A percentile compares a stretch with the other conserved stretches of the same genome.
Conservation (phyloP, 2,797 vertebrate species). For the Alcedo quadribrachys region DNA sequence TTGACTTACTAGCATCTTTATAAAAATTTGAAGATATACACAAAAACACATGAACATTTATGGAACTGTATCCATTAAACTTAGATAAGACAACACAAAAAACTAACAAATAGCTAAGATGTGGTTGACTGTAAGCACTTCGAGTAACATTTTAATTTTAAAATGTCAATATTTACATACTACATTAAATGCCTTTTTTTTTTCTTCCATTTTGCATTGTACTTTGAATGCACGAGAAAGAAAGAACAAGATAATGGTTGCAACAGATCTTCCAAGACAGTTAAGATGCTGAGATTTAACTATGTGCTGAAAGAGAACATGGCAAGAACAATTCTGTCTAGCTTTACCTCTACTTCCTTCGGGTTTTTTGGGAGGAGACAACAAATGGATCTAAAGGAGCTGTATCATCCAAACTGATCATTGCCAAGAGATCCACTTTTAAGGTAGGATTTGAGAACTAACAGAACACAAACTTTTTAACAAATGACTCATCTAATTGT, state of each 20-base stretch:
- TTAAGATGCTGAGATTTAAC: neutral
- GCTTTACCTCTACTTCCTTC: constrained; percentile 57
- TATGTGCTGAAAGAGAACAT: constrained; percentile 20
- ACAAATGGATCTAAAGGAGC: neutral
- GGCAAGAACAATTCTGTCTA: neutral
- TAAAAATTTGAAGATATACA: constrained; percentile 83
- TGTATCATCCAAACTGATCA: neutral
- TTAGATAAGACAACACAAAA: constrained; percentile 77
- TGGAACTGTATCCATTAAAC: constrained; percentile 74
- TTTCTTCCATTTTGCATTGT: constrained; percentile 38
- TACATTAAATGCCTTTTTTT: constrained; percentile 54
- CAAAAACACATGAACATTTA: constrained; percentile 79
- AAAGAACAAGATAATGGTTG: constrained; percentile 94
- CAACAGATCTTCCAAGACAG: constrained; percentile 81
- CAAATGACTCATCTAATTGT: constrained; percentile 30
- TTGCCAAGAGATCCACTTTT: neutral
- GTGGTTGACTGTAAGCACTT: constrained; percentile 70
- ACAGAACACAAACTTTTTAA: neutral
- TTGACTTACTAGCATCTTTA: constrained; percentile 88
- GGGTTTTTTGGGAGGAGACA: constrained; percentile 18
- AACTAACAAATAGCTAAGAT: constrained; percentile 75
- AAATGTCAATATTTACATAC: constrained; percentile 78
- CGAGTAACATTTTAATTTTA: constrained; percentile 71
- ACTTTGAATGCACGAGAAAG: constrained; percentile 78
- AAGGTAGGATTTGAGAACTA: neutral